These are phyloP conservation scores for Catharus fuscescens DNA, from an alignment of 2,113 vertebrate species.

Conservation along the genomic window DNA sequence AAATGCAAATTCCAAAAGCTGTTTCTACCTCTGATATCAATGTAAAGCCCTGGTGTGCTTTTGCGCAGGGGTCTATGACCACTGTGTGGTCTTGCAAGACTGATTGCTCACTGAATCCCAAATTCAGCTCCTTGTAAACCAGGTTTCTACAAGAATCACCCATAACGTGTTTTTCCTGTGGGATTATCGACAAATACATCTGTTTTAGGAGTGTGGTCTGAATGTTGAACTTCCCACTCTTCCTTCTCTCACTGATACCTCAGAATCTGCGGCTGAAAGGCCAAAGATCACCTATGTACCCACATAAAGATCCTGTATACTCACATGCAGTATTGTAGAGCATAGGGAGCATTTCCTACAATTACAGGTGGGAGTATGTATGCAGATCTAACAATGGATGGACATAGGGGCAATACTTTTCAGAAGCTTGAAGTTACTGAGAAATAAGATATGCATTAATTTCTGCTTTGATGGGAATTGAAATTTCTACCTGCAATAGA, in stretches of 20 bases:
- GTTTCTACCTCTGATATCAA: not conserved
- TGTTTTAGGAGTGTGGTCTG: not conserved
- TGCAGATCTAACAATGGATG: not conserved
- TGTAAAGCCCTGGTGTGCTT: not conserved
- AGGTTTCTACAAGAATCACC: not conserved
- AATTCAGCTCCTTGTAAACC: not conserved
- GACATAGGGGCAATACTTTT: not conserved
- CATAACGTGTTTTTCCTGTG: not conserved
- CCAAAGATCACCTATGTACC: not conserved
- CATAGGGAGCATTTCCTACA: fast-evolving
- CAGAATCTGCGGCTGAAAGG: not conserved
- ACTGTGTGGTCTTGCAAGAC: fast-evolving
- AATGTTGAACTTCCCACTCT: not conserved
- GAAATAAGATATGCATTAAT: not conserved
- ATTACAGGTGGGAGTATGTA: not conserved
- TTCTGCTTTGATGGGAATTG: not conserved
- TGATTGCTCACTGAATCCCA: not conserved
- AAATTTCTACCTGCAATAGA: not conserved
- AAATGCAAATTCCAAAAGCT: not conserved
- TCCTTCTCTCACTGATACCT: not conserved
- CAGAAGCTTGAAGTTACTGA: not conserved
- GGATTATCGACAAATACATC: not conserved
- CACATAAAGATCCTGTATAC: too few relatives aligned
- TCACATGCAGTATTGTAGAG: not conserved
- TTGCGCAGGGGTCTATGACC: not conserved